A percentile compares a stretch with the other conserved stretches of the same genome.
Conservation (phyloP, 92 coral and sea anemone genomes). For the Actinernus sp. region DNA sequence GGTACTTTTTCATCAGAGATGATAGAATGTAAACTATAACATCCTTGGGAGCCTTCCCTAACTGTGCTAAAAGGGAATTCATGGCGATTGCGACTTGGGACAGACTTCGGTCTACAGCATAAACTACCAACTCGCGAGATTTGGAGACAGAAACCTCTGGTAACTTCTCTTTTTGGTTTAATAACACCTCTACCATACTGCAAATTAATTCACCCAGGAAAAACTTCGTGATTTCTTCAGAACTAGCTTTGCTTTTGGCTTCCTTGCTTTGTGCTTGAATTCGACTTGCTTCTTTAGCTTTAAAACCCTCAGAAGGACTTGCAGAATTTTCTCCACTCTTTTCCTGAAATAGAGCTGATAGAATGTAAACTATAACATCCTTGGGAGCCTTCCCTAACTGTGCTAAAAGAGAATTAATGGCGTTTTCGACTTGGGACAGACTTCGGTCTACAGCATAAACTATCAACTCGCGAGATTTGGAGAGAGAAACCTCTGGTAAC, state of each 20-base stretch:
- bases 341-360: neutral
- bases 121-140: constrained; percentile 2
- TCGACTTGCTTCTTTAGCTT: no score
- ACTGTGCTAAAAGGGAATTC: neutral
- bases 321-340: no score
- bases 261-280: no score
- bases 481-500: neutral
- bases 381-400: neutral
- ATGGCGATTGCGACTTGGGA: neutral
- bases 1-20: neutral
- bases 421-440: neutral
- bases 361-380: neutral
- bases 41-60: neutral
- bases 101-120: neutral
- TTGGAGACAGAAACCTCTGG: neutral
- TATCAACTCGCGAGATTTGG: constrained; percentile 1
- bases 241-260: no score
- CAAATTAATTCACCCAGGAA: neutral
- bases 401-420: neutral
- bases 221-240: neutral
- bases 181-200: neutral
- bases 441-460: neutral
- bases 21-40: neutral
- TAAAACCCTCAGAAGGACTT: no score
- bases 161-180: neutral